phyloP scores from a whole-genome alignment of 2,797 vertebrate species.

The Glyptemys insculpta region DNA sequence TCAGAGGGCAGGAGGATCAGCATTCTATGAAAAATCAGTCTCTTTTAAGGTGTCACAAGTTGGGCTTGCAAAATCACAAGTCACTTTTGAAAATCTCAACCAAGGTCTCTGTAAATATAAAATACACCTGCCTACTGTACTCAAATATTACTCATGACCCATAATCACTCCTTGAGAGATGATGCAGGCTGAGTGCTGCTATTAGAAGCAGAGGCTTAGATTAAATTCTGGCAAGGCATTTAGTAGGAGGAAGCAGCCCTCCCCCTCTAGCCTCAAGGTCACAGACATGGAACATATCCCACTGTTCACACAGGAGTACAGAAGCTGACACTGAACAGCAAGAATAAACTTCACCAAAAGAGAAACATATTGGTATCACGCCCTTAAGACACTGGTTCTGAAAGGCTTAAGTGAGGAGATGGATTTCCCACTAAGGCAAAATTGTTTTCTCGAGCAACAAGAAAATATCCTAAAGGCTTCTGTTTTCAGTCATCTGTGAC shows the following conservation, averaged over 20 bases:
- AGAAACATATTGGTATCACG: not conserved
- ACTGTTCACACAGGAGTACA: not conserved
- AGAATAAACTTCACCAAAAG: not conserved
- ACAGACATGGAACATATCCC: not conserved
- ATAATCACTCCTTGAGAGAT: not conserved
- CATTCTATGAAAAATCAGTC: not conserved
- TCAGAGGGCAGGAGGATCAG: no score
- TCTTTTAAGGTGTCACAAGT: not conserved
- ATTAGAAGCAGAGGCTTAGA: not conserved
- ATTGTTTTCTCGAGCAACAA: not conserved
- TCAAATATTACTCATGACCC: not conserved
- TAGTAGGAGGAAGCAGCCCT: not conserved
- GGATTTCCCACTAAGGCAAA: not conserved
- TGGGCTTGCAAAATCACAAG: not conserved
- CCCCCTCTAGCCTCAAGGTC: not conserved
- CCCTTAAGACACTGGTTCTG: not conserved
- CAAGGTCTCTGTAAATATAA: not conserved
- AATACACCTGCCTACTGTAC: not conserved
- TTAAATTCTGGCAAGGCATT: not conserved
- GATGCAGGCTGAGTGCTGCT: not conserved
- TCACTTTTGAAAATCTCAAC: not conserved
- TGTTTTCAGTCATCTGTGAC: not conserved
- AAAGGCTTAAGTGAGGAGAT: not conserved
- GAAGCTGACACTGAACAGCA: not conserved
- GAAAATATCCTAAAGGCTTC: not conserved